Conservation (phyloP, 2,888 invertebrate species). For the Yponomeuta plumbellus region DNA sequence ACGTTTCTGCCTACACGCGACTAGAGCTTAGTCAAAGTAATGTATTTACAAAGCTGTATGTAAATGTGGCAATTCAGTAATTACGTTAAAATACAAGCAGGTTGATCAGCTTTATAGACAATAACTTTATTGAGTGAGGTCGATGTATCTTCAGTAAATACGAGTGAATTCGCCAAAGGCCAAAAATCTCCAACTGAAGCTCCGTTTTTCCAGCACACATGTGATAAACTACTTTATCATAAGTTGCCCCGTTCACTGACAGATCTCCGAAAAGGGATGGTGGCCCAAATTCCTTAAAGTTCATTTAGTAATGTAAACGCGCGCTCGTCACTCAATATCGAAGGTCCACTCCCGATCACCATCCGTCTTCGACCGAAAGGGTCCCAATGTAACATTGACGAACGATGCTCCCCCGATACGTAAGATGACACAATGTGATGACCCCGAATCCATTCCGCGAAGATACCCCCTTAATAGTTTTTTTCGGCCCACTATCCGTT, state of each 20-base stretch:
- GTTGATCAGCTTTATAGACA: too few species aligned
- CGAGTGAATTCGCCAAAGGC: too few species aligned
- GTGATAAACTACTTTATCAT: not conserved
- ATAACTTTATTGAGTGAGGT: too few species aligned
- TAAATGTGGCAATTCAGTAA: not conserved
- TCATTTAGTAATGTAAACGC: slow-evolving; percentile 55
- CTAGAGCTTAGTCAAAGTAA: not conserved
- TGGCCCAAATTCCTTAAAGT: slow-evolving; percentile 32
- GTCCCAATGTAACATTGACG: slow-evolving; percentile 42
- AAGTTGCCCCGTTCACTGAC: not conserved
- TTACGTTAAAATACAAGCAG: too few species aligned
- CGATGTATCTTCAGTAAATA: too few species aligned
- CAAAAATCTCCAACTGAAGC: not conserved
- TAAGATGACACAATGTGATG: slow-evolving; percentile 68
- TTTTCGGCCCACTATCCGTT: slow-evolving; percentile 42
- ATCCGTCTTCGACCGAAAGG: slow-evolving; percentile 47
- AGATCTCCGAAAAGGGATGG: not conserved
- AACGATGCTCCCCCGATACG: slow-evolving; percentile 58
- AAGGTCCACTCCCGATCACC: slow-evolving; percentile 5
- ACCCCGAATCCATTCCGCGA: slow-evolving; percentile 58
- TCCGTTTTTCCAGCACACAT: not conserved
- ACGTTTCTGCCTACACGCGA: not conserved
- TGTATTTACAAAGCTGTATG: not conserved
- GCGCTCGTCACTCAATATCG: slow-evolving; percentile 31
- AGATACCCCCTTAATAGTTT: slow-evolving; percentile 56